Evolutionary conservation across 1,140 invertebrate species (phyloP).

Genomic region (Aphidius ervi): DNA sequence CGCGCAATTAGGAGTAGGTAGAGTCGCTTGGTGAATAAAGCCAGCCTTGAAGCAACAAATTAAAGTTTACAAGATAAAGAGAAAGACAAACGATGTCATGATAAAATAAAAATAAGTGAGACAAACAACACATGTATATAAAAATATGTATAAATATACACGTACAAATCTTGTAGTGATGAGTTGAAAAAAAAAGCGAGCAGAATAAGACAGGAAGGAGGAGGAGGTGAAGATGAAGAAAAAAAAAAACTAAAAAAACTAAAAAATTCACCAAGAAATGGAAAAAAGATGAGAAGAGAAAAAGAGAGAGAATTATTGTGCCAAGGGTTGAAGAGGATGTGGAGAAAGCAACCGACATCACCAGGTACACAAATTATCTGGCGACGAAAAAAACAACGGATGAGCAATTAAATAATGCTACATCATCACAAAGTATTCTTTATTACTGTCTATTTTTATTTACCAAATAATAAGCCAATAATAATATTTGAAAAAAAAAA

Average conservation of each 20-base stretch:
- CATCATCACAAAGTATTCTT: conserved; percentile 35
- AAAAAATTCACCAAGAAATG: too few species aligned
- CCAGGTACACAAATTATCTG: conserved; percentile 47
- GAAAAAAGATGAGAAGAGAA: neutral
- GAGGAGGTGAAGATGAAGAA: conserved; percentile 15
- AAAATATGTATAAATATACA: too few species aligned
- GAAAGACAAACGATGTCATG: too few species aligned
- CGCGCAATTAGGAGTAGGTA: conserved; percentile 47
- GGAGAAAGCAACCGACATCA: conserved; percentile 16
- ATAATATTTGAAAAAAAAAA: too few species aligned
- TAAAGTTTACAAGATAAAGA: conserved; percentile 21
- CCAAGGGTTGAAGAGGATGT: conserved; percentile 14
- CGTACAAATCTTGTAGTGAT: conserved; percentile 1
- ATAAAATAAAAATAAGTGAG: too few species aligned
- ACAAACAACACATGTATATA: too few species aligned
- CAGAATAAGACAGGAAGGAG: conserved; percentile 10
- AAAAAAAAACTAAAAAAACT: neutral
- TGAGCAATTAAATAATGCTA: conserved; percentile 49
- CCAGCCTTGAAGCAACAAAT: conserved; percentile 27
- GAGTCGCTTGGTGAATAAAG: conserved; percentile 27
- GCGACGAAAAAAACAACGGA: conserved; percentile 50
- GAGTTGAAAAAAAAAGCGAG: conserved; percentile 1
- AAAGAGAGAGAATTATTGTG: conserved; percentile 21
- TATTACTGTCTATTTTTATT: conserved; percentile 15
- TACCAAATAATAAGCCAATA: conserved; percentile 18